Base-by-base conservation (phyloP, 1,140 invertebrate species). In the Sarcophaga bullata region DNA sequence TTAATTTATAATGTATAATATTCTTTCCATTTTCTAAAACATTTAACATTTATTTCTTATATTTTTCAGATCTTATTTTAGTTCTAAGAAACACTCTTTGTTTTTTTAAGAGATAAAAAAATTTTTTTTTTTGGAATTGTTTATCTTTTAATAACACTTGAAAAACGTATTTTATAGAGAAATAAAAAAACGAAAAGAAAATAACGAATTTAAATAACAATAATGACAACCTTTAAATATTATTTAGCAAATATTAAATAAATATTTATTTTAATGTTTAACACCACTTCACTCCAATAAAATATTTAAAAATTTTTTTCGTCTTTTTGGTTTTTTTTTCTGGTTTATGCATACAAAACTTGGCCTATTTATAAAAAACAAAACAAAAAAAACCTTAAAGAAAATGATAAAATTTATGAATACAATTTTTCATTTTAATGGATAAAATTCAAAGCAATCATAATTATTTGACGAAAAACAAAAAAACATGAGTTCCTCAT, bases 161-260 rank as follows among this genome's bases (percentile, higher is more conserved):
- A 19, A 19, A 68, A 68, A 37, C 25, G 25, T 37, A 37, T 37
- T 37, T 37, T 37, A 37, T 37, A 37, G 25, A 4, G 25, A 37
- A 37, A 37, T 37, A 37, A 37, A 1, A 37, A 37, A 37, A 37
- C n/a, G n/a, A 37, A 58, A 58, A 0, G 13, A 58, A 15, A 58
- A 58, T n/a, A 58, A 68, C 62, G 19, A 19, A 68, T 68, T 68
- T 68, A 68, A 68, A 68, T 68, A 68, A 68, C 50, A 52, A 52
- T 19, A 68, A 68, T 68, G 62, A 68, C 62, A 68, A 19, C 62
- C 62, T 68, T 68, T 68, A 68, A 19, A 68, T 19, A 9, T 68
- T 68, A 10, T 68, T 68, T 68, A 68, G 17, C 62, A 68, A 68
- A 68, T 68, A 68, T 68, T n/a, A 58, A 58, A 58, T 58, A 58